These are phyloP conservation scores for Callinectes sapidus DNA, from an alignment of 2,888 invertebrate species.

Conservation along the genomic window DNA sequence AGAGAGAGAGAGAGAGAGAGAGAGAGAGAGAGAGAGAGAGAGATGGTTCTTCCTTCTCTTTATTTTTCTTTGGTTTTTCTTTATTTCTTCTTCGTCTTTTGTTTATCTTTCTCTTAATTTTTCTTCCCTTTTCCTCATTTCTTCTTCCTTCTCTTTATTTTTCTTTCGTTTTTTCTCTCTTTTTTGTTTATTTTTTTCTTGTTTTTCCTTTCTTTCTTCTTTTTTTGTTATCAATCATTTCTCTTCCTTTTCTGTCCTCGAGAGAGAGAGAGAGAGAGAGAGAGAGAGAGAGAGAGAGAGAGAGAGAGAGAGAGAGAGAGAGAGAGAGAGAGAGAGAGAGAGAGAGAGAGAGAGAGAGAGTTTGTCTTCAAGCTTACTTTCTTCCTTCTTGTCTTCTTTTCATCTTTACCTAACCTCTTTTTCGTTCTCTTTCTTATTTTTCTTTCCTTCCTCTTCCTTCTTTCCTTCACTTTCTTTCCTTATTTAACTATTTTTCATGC, in stretches of 20 bases:
- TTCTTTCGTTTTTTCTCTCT: too few species aligned
- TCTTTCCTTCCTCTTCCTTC: background rate
- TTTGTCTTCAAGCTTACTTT: background rate
- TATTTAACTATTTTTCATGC: background rate
- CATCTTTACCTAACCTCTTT: background rate
- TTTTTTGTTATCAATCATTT: background rate
- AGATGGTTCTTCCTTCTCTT: background rate
- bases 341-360: too few species aligned
- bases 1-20: background rate
- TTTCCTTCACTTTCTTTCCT: background rate
- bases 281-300: too few species aligned
- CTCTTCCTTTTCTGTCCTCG: background rate
- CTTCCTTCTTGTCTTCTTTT: background rate
- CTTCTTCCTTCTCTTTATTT: too few species aligned
- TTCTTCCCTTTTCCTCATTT: background rate
- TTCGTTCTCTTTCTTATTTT: background rate
- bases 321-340: too few species aligned
- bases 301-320: too few species aligned
- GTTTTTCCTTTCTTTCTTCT: background rate
- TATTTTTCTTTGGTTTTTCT: background rate
- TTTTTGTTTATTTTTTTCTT: background rate
- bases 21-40: background rate
- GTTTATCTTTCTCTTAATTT: background rate
- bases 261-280: too few species aligned
- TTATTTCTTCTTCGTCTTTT: too few species aligned